A percentile compares a stretch with the other conserved stretches of the same genome.
These are phyloP conservation scores for Desoria tigrina DNA, from an alignment of 2,888 invertebrate species.

Conservation along the genomic window DNA sequence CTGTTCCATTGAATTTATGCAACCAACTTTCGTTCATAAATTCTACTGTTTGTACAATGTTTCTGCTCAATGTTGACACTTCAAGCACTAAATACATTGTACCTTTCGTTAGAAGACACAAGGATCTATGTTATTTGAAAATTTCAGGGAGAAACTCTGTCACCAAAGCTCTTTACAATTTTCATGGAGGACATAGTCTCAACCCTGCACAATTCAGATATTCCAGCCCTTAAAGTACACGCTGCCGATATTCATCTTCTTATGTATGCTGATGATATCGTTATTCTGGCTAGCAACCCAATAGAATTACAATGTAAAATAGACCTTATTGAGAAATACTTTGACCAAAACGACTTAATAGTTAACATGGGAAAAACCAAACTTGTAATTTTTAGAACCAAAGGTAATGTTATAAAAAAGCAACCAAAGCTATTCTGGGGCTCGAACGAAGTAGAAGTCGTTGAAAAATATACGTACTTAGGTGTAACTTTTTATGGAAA, in stretches of 20 bases:
- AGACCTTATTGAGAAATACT: background rate
- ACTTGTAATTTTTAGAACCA: conserved; percentile 11
- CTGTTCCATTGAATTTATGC: no score
- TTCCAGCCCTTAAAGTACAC: background rate
- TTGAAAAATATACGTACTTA: no score
- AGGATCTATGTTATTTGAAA: no score
- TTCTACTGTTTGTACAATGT: no score
- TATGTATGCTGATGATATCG: conserved; percentile 24
- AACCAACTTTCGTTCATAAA: no score
- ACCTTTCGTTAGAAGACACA: no score
- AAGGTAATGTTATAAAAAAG: background rate
- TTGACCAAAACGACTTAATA: conserved; percentile 1
- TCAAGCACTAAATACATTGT: no score
- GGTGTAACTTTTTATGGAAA: conserved; percentile 18
- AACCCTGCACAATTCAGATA: background rate
- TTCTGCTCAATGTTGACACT: no score
- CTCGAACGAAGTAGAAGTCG: no score
- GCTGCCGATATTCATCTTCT: background rate
- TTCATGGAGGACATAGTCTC: conserved; percentile 22
- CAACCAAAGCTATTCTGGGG: conserved; percentile 16
- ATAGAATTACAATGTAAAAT: conserved; percentile 21
- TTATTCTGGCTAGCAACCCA: conserved; percentile 14
- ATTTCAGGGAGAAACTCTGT: conserved; percentile 21
- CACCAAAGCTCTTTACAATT: conserved; percentile 19
- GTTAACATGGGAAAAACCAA: conserved; percentile 20